Base-by-base conservation (phyloP, 2,888 invertebrate genomes). In the Eupeodes latifasciatus region DNA sequence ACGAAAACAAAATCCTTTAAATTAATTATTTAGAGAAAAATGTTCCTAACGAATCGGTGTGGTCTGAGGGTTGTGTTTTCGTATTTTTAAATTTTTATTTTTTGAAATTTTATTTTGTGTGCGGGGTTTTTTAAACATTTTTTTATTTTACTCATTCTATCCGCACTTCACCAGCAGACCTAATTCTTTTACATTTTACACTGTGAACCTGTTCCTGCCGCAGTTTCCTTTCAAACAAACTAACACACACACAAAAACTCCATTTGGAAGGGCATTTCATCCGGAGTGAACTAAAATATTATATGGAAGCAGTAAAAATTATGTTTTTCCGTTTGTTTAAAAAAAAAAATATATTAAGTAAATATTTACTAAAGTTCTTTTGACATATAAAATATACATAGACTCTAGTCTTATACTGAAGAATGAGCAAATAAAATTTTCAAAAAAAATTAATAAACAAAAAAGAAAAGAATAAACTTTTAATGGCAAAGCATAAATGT, bases 351-450 rank as follows among this genome's bases (percentile, higher is more conserved):
- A 62, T 66, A 71, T 83, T 76, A 76, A 71, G 76, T 76, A 77
- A 77, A 84, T 74, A 81, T 71, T 16, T 62, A 53, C 19, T 67
- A 67, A 81, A 87, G 80, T 87, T 76, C 87, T 84, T 87, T 87
- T 87, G 84, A 87, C 87, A 87, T 59, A 81, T 40, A 40, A 40
- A 40, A 40, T 40, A 40, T 40, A 36, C 12, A 79, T 75, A 80
- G 79, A 87, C 84, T 77, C n/a, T 27, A 27, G 27, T 5, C 40
- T 9, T 81, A 27, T 78, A 62, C 69, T 55, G 49, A 85, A 80
- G 80, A 84, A 80, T 69, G 49, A 79, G 49, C 16, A 61, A 82
- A 78, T 66, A 66, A 67, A 40, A 36, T 7, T 7, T 40, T 7
- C 53, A 51, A 11, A 10, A 51, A 53, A 55, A 57, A 44, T 53